phyloP scores from a whole-genome alignment of 2,888 invertebrate species.

The Parnassius apollo region DNA sequence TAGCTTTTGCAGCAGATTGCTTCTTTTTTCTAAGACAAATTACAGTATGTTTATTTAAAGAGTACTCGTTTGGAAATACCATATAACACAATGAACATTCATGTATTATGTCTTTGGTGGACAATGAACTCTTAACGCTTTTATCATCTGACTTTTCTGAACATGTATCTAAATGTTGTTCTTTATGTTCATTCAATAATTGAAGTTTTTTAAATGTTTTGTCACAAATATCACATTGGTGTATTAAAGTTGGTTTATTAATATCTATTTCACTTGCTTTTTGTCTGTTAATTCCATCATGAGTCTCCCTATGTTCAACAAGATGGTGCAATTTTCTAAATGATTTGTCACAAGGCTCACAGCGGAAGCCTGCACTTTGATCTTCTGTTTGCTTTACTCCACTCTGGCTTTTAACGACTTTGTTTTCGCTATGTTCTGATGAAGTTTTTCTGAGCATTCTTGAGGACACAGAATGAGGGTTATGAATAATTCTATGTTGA shows the following conservation, averaged over 20 bases:
- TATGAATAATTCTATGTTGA: conserved; percentile 71
- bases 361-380: conserved; percentile 67
- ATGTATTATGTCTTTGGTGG: conserved; percentile 75
- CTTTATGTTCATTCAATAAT: conserved; percentile 72
- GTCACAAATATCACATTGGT: conserved; percentile 69
- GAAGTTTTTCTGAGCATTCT: conserved; percentile 58
- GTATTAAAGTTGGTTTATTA: conserved; percentile 40
- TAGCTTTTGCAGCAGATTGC: conserved; percentile 51
- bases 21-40: conserved; percentile 70
- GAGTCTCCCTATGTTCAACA: conserved; percentile 75
- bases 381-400: conserved; percentile 54
- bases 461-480: conserved; percentile 42
- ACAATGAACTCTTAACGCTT: conserved; percentile 65
- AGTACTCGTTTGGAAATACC: conserved; percentile 78
- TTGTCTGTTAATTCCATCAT: conserved; percentile 68
- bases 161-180: conserved; percentile 65
- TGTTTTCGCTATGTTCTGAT: conserved; percentile 55
- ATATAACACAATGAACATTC: conserved; percentile 77
- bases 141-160: conserved; percentile 73
- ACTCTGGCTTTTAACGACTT: conserved; percentile 43
- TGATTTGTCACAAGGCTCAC: conserved; percentile 76
- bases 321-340: conserved; percentile 76
- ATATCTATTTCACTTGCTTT: conserved; percentile 45
- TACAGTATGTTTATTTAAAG: conserved; percentile 66
- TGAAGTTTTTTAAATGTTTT: conserved; percentile 72